Conservation (phyloP, 2,888 invertebrate species). For the Protophormia terraenovae region DNA sequence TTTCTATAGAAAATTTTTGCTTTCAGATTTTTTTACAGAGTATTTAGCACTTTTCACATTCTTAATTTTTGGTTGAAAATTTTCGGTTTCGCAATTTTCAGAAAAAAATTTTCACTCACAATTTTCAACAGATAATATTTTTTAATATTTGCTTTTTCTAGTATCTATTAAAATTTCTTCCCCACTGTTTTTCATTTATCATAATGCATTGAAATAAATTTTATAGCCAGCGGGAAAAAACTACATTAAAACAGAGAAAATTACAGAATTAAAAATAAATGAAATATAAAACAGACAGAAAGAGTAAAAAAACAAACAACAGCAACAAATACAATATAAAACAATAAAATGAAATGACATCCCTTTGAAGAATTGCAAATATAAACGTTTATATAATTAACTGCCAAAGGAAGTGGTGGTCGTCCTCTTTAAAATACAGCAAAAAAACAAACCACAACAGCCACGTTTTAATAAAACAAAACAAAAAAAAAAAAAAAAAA, state of each 20-base stretch:
- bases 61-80: too few species aligned
- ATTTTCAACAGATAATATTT: too few species aligned
- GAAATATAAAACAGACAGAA: neutral
- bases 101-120: too few species aligned
- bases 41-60: too few species aligned
- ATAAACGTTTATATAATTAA: slow-evolving; percentile 52
- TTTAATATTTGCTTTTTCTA: too few species aligned
- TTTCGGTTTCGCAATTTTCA: too few species aligned
- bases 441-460: neutral
- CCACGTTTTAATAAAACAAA: neutral
- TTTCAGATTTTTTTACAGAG: too few species aligned
- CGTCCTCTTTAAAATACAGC: neutral
- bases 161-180: neutral
- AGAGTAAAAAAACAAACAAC: neutral
- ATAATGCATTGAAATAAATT: slow-evolving; percentile 1
- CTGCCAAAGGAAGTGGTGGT: slow-evolving; percentile 30
- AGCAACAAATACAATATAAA: neutral
- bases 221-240: slow-evolving; percentile 4
- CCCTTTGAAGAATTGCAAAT: slow-evolving; percentile 43
- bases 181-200: slow-evolving; percentile 22
- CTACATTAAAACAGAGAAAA: slow-evolving; percentile 1
- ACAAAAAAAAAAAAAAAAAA: neutral
- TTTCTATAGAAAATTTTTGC: too few species aligned
- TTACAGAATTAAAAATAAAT: slow-evolving; percentile 27
- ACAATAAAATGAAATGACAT: slow-evolving; percentile 30